phyloP scores from a whole-genome alignment of 1,140 invertebrate species.

The Drosophila sproati region DNA sequence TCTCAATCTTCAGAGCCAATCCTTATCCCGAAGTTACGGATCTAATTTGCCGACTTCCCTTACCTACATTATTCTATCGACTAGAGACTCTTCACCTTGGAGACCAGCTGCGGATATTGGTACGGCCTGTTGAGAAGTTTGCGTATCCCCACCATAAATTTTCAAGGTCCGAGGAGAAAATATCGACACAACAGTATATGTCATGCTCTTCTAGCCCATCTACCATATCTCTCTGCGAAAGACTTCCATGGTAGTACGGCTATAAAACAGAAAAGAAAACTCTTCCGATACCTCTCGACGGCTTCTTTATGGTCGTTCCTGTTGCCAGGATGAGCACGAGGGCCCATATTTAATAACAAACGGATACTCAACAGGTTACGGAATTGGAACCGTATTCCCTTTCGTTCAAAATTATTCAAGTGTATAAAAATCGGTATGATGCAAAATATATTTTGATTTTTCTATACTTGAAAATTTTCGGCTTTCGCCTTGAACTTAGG shows the following conservation, averaged over 20 bases:
- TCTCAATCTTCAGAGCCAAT: slow-evolving; percentile 26
- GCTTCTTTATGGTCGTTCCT: no score
- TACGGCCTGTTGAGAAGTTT: slow-evolving; percentile 57
- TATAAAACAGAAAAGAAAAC: no score
- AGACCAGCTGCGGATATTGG: slow-evolving; percentile 89
- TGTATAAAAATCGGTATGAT: slow-evolving; percentile 39
- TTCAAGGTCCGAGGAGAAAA: no score
- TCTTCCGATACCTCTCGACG: no score
- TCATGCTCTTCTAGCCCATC: no score
- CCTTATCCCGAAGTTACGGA: slow-evolving; percentile 91
- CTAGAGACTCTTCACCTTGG: slow-evolving; percentile 95
- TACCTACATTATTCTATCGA: slow-evolving; percentile 95
- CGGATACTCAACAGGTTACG: no score
- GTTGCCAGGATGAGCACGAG: no score
- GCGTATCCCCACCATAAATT: not conserved
- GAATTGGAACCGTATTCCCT: no score
- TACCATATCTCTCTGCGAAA: no score
- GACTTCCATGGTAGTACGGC: no score
- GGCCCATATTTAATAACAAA: no score
- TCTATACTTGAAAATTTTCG: slow-evolving; percentile 85
- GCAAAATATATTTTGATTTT: slow-evolving; percentile 54
- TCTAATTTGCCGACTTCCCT: slow-evolving; percentile 93
- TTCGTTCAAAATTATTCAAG: not conserved
- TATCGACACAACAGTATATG: no score
- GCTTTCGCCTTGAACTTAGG: slow-evolving; percentile 90